Conservation (phyloP, 2,113 vertebrate species). For the Carlito syrichta region DNA sequence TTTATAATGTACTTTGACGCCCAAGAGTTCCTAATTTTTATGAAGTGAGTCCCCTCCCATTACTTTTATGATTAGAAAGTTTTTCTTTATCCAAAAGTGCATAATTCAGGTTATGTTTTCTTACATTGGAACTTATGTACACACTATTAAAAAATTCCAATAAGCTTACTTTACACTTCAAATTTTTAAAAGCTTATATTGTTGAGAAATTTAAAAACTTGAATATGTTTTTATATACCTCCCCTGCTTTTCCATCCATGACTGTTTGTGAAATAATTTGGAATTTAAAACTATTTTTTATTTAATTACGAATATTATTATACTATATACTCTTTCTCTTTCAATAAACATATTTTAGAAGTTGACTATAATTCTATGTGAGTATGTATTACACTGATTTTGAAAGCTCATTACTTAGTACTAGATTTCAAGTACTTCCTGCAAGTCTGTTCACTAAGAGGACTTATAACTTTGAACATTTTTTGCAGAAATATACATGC, state of each 20-base stretch:
- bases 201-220: background rate
- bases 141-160: background rate
- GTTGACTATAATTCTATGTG: background rate
- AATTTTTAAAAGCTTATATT: background rate
- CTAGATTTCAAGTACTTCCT: background rate
- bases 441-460: background rate
- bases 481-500: background rate
- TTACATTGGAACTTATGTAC: background rate
- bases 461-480: background rate
- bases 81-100: background rate
- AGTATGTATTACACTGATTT: background rate
- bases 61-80: background rate
- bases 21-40: background rate
- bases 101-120: background rate
- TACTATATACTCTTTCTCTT: background rate
- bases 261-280: background rate
- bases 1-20: background rate
- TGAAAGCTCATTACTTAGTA: background rate
- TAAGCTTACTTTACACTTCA: background rate
- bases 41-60: background rate
- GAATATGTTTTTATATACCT: background rate
- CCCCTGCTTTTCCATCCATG: background rate
- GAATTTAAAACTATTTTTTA: background rate
- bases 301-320: background rate
- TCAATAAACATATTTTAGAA: background rate